Base-by-base conservation (phyloP, 1,140 invertebrate species). In the Solenopsis fugax region DNA sequence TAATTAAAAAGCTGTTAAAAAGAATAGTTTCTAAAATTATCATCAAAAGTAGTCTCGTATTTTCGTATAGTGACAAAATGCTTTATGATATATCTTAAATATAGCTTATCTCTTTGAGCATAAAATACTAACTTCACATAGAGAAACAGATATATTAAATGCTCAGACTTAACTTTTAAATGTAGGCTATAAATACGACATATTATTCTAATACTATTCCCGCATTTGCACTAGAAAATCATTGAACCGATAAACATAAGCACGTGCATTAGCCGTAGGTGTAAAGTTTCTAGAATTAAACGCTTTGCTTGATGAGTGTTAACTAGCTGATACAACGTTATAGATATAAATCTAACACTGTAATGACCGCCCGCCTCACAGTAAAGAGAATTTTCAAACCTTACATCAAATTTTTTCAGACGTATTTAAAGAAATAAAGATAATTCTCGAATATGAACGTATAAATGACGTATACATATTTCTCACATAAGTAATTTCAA, bases 191-290 rank as follows among this genome's bases (percentile, higher is more conserved):
- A 52, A 72, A 72, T 54, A 52, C 48, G 16, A 54, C 29, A 54
- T 54, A 72, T 72, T 34, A 54, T 72, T 72, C 29, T 54, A 72
- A 65, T 65, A 34, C 13, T 62, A 18, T 62, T 62, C 60, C 24
- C 7, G 16, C 65, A 69, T 72, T 72, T 72, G 48, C 16, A 18
- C 18, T 72, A 72, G 24, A 72, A 29, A 72, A 72, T 54, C 18
- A 54, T 29, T 37, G 29, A 54, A n/a, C 24, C 50, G 24, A 54
- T 72, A 52, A 54, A 54, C 50, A 54, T 54, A 72, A 72, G 52
- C 50, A 54, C 50, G 18, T 54, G 69, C 16, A 71, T 29, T 54
- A 54, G 24, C 0, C 29, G 12, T 54, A 54, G 16, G 24, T 6
- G 29, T 4, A 54, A 72, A 54, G 50, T 34, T 54, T 34, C 29